Base-by-base conservation (phyloP, 2,888 invertebrate genomes). In the Meloe dianella region DNA sequence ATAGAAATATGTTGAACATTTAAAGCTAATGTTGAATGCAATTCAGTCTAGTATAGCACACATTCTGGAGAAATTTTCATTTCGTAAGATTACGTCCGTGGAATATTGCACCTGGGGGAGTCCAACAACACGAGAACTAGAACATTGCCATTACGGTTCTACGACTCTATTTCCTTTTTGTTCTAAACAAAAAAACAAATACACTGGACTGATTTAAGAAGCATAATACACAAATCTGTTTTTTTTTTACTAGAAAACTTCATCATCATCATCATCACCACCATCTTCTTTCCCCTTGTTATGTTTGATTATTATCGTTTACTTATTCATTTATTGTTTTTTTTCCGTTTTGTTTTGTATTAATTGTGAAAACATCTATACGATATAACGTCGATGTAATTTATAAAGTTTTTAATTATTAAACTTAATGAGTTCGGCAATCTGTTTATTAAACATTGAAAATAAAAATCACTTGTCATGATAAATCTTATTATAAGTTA, bases 91-190 rank as follows among this genome's bases (percentile, higher is more conserved):
- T 78, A 75, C 75, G 70, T 75, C 76, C 71, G 70, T 71, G 72
- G 72, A 71, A 71, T 74, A 77, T 74, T 72, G 75, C 75, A 77
- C 77, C 78, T 78, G 77, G 67, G 77, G 77, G 76, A 77, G 73
- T 71, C 73, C 64, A 47, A 66, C 69, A 29, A 29, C 47, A 29
- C n/a, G 14, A 29, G 68, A 68, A 76, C 74, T 75, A 71, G 75
- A 75, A 68, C 75, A 69, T 66, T 65, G 67, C 67, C 70, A 71
- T 72, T 74, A 73, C 71, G 67, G 69, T 70, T 68, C 54, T 54
- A 54, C 54, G 14, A 14, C 8, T 54, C 54, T 27, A 24, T 27
- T 54, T 27, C 17, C 20, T 20, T 20, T 20, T 47, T 20, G 8
- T 8, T 20, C 20, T 20, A 47, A 2, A 47, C n/a, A 41, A 47